phyloP scores from a whole-genome alignment of 2,888 invertebrate genomes.

The Luperina testacea region DNA sequence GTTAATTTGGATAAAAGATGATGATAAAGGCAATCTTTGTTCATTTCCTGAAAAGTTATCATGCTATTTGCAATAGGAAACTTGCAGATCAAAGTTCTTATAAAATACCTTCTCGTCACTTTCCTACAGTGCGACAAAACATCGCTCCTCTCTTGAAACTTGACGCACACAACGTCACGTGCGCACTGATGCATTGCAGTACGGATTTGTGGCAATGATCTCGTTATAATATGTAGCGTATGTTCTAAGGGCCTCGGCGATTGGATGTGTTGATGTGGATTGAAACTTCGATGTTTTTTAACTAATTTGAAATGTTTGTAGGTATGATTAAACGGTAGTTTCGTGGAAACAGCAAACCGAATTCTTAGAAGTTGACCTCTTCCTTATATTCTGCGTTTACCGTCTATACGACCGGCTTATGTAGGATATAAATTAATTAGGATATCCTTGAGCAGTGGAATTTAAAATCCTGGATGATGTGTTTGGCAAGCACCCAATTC shows the following conservation, averaged over 20 bases:
- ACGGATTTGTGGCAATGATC: constrained; percentile 60
- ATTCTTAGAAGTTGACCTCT: background rate
- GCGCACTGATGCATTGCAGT: constrained; percentile 55
- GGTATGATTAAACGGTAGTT: background rate
- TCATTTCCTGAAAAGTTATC: background rate
- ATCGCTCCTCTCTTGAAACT: constrained; percentile 38
- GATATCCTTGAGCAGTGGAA: too few relatives aligned
- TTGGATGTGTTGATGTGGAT: constrained; percentile 1
- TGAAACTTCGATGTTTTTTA: background rate
- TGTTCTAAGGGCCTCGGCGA: background rate
- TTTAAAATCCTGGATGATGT: too few relatives aligned
- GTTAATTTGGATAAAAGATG: background rate
- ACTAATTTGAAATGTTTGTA: background rate
- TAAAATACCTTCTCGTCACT: background rate
- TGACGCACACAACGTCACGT: constrained; percentile 20
- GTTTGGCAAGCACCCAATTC: too few relatives aligned
- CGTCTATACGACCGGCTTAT: background rate
- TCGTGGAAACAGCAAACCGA: background rate
- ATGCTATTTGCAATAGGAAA: background rate
- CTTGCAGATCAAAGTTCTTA: background rate
- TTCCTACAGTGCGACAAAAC: background rate
- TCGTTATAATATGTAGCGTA: constrained; percentile 38
- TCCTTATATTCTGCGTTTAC: background rate
- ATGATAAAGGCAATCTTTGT: background rate
- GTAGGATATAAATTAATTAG: background rate